These are phyloP conservation scores for Drosophila meridionalis DNA, from an alignment of 2,888 invertebrate species.

Conservation along the genomic window DNA sequence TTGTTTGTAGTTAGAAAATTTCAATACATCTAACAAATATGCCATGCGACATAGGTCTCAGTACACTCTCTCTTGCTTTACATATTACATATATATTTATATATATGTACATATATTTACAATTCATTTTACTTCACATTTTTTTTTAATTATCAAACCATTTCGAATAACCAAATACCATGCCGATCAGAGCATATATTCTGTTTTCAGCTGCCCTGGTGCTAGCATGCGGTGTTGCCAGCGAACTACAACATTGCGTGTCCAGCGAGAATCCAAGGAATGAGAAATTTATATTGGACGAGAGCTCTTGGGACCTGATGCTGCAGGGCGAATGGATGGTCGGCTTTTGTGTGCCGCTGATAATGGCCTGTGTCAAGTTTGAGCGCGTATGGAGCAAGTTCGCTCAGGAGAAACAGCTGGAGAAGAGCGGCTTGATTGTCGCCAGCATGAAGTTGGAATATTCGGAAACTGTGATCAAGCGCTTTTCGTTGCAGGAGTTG, in stretches of 20 bases:
- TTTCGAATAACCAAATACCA: neutral
- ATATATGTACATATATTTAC: neutral
- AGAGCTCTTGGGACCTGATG: conserved; percentile 27
- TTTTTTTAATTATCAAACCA: neutral
- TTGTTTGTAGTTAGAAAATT: neutral
- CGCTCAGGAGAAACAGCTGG: conserved; percentile 6
- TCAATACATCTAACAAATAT: too few species aligned
- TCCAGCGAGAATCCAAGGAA: neutral
- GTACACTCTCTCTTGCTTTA: neutral
- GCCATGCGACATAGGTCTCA: too few species aligned
- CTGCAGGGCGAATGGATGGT: conserved; percentile 31
- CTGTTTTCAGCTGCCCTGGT: neutral
- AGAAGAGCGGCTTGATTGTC: conserved; percentile 6
- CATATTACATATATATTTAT: neutral
- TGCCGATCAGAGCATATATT: neutral
- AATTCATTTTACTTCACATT: neutral
- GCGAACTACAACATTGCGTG: neutral
- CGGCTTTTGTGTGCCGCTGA: conserved; percentile 27
- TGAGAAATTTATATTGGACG: conserved; percentile 18
- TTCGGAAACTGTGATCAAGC: conserved; percentile 15
- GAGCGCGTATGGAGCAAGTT: conserved; percentile 27
- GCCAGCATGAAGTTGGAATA: conserved; percentile 34
- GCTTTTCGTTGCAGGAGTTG: conserved; percentile 23
- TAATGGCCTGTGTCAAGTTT: conserved; percentile 13
- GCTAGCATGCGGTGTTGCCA: neutral